Base-by-base conservation (phyloP, 2,888 invertebrate genomes). In the Sarcophaga caerulescens region DNA sequence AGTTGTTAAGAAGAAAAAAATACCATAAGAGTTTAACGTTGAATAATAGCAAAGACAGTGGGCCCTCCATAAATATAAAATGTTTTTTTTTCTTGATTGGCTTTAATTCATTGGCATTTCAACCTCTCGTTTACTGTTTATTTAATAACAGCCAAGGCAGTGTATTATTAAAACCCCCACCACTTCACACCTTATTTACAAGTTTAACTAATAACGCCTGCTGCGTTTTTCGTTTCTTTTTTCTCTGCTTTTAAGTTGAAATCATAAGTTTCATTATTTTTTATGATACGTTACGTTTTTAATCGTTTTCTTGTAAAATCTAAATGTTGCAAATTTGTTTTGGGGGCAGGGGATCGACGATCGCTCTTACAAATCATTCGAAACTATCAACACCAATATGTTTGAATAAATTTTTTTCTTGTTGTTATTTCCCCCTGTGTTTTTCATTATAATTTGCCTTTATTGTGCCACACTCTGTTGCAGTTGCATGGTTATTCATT, bases 121-220 rank as follows among this genome's bases (percentile, higher is more conserved):
- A 35, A 35, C 35, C 35, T 35, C 10, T 35, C 35, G 35, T 35
- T 35, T 35, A 35, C 35, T 35, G 35, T 35, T 35, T 35, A 35
- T 35, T 14, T 52, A 52, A 52, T 52, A 17, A 14, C 52, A 12
- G 52, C 3, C 12, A 52, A 17, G 52, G 52, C 17, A 52, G 12
- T 1, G 12, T 52, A 75, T 68, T 75, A 84, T 80, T 76, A 75
- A 80, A 79, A 70, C 84, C 17, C 12, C 52, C 17, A 52, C 52
- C 69, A 81, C 81, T 86, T 86, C 81, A 81, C 86, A 86, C 86
- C 78, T 86, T 81, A 86, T 86, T 84, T 84, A 81, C 81, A 78
- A 81, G 52, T 81, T 86, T 78, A 84, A 78, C 80, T 86, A 84
- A 86, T 81, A 86, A 86, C 70, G 86, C 86, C 86, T 78, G 84